Evolutionary conservation across 2,113 vertebrate species (phyloP), one percentile per base, ranked within the genome.

Genomic region (Isurus oxyrinchus): DNA sequence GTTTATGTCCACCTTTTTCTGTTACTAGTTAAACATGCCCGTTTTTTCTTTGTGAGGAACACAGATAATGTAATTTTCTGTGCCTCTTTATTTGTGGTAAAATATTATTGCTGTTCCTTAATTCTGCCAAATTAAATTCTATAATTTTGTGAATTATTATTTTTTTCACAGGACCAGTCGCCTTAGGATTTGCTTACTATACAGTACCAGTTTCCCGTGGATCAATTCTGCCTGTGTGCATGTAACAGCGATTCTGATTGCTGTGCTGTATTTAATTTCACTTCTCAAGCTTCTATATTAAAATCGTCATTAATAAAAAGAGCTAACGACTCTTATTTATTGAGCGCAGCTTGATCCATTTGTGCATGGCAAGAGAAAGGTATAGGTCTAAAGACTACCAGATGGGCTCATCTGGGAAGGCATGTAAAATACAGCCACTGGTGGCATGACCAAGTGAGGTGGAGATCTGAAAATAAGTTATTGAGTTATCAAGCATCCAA

Each of bases 241-340:
- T 72, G 67, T 69, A 72, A 76, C 13, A 35, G 66, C 72, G 6
- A 95, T 76, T 95, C 40, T 72, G 55, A 76, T 55, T 76, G 25
- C 27, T 95, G 94, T 35, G 13, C 66, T 95, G 10, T 95, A 59
- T 95, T 95, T 95, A 95, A 95, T 95, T 95, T 95, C 25, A 76
- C 44, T 67, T 14, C 14, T 95, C 66, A 55, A 95, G 31, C 23
- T 16, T 95, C 8, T 95, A 55, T 66, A 95, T 49, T 49, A 72
- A 57, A 31, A n/a, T 93, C 16, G 90, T 94, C n/a, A 63, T 94
- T 94, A 94, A 95, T 72, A 76, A 95, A 90, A 55, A 72, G 66
- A 72, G 66, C 63, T 95, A 55, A 95, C 55, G 27, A 95, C 67
- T 91, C 25, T 31, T 31, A 59, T 95, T 69, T 49, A 53, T 72